These are phyloP conservation scores for Echiichthys vipera DNA, from an alignment of 2,797 vertebrate species.

Conservation along the genomic window DNA sequence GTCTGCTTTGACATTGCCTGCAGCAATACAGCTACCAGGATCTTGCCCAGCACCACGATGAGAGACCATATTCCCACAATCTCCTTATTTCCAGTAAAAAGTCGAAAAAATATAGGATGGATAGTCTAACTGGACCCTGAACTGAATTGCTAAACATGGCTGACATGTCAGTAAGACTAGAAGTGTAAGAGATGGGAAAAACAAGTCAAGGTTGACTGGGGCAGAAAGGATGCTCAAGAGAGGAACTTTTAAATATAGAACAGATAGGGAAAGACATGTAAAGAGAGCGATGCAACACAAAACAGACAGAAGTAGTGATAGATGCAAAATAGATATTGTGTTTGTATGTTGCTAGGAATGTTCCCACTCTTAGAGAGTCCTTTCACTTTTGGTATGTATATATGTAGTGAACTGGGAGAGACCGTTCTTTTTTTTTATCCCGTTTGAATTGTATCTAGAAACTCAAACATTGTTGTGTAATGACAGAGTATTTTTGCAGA, in stretches of 20 bases:
- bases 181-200: not conserved
- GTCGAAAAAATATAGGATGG: constrained; percentile 5
- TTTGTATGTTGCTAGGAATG: constrained; percentile 13
- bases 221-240: not conserved
- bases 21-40: constrained; percentile 8
- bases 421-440: no score
- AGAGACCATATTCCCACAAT: not conserved
- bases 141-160: not conserved
- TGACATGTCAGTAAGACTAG: not conserved
- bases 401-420: no score
- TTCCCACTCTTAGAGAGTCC: not conserved
- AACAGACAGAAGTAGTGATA: not conserved
- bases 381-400: no score
- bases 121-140: not conserved
- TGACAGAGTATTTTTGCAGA: no score
- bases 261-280: not conserved
- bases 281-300: not conserved
- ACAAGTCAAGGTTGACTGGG: not conserved
- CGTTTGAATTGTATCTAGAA: no score
- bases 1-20: constrained; percentile 7
- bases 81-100: constrained; percentile 12
- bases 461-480: no score
- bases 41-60: not conserved
- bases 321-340: not conserved
- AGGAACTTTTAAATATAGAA: not conserved